Evolutionary conservation across 2,888 invertebrate species (phyloP), one percentile per base, ranked within the genome.

Genomic region (Macaria liturata): DNA sequence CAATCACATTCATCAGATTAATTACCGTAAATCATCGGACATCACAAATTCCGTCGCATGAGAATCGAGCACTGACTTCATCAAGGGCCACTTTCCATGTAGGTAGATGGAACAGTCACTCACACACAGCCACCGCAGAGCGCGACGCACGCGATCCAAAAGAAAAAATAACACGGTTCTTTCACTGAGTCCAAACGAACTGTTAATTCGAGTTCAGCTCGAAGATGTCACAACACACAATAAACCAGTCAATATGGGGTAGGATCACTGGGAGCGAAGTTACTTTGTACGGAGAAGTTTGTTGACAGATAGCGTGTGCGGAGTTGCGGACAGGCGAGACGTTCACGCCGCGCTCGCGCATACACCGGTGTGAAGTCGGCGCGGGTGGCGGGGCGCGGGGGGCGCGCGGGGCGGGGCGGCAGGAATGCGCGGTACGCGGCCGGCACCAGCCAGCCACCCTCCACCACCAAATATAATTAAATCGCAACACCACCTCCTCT

Each of bases 281-380:
- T 84, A 87, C 84, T 84, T 86, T 83, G 78, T 83, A 84, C 81
- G 81, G 69, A 84, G 80, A 83, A 84, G 83, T 88, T 90, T 90
- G 91, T 91, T 91, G 91, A 91, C 91, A 91, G 88, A 83, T 83
- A 82, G 75, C 80, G 76, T 78, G 78, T 76, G 79, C 80, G 76
- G 80, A 80, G 77, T 78, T 76, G 79, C 80, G 76, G 80, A 80
- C 81, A 78, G 78, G 80, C 88, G 80, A 88, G 84, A 91, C 89
- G 91, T 91, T 84, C 83, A 81, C 84, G 81, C 84, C 83, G 88
- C 91, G 90, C 91, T 87, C 91, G 91, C 91, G 91, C 91, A 90
- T 81, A 77, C 82, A 86, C 77, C 85, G 80, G 85, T 90, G 90
- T 91, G 91, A 91, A 91, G 91, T 91, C 87, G 84, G 87, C 80